These are phyloP conservation scores for Erinaceus europaeus DNA, from an alignment of 2,113 vertebrate species.

Conservation along the genomic window DNA sequence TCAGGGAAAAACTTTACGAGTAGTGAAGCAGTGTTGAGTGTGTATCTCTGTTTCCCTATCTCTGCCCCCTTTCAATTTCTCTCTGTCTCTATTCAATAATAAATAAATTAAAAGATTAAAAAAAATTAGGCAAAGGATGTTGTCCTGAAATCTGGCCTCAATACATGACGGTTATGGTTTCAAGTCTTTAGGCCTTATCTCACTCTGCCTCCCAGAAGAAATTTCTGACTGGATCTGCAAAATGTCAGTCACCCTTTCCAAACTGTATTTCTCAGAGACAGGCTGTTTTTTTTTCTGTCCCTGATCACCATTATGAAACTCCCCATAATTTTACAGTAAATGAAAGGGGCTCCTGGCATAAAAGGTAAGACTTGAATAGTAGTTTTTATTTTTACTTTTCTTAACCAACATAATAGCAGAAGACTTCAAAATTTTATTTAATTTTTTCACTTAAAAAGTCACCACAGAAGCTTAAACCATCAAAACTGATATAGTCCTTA, in stretches of 20 bases:
- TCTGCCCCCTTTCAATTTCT: too few species aligned
- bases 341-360: not conserved
- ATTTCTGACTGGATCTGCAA: not conserved
- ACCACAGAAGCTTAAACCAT: not conserved
- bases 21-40: too few species aligned
- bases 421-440: not conserved
- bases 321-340: not conserved
- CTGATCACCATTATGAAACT: not conserved
- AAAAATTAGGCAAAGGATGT: not conserved
- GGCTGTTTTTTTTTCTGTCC: not conserved
- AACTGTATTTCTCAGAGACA: not conserved
- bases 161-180: too few species aligned
- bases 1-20: too few species aligned
- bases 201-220: too few species aligned
- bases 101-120: not conserved
- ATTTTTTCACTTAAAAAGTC: not conserved
- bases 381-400: not conserved
- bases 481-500: not conserved
- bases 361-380: not conserved
- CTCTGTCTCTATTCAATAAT: too few species aligned
- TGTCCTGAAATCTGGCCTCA: not conserved
- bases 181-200: not conserved
- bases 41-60: too few species aligned
- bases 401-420: not conserved
- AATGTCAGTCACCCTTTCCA: not conserved